Base-by-base conservation (phyloP, 2,888 invertebrate genomes). In the Thera obeliscata region DNA sequence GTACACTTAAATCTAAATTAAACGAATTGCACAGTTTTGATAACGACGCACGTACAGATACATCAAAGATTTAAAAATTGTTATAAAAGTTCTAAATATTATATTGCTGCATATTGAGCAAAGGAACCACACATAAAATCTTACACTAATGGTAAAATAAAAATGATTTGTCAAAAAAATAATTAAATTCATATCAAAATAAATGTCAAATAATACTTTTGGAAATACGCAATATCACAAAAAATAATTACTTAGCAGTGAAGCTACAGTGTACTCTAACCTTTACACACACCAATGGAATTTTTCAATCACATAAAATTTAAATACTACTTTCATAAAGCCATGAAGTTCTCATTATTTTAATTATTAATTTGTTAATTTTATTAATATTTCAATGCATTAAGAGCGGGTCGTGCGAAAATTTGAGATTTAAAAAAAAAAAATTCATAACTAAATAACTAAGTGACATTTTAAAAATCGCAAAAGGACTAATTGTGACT, bases 201-300 rank as follows among this genome's bases (percentile, higher is more conserved):
- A 72, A 66, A 72, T 71, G 68, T 62, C 71, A 69, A 70, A 70
- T 73, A 74, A 74, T 74, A 74, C 73, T 73, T 73, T 73, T 73
- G 70, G 57, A 67, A 70, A 68, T 55, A 54, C 60, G 64, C 61
- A 64, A 69, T 72, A 75, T 75, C 73, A 73, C 73, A 71, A 61
- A 64, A 61, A 52, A 67, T 52, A 64, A 33, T 52, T 52, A 64
- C 33, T 48, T 56, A 66, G 12, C 50, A 62, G 62, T 36, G 56
- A 67, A 64, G 64, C 46, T 56, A 55, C 61, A 46, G 22, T 36
- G 35, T 41, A 54, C 49, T 50, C n/a, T 48, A n/a, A 41, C 9
- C 12, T 46, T 11, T 33, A 60, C 6, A n/a, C 41, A 61, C 57
- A 12, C 55, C 59, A 67, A 63, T 67, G n/a, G 56, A 59, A 60